phyloP scores from a whole-genome alignment of 2,888 invertebrate genomes.

The Agonopterix alstromeriana region DNA sequence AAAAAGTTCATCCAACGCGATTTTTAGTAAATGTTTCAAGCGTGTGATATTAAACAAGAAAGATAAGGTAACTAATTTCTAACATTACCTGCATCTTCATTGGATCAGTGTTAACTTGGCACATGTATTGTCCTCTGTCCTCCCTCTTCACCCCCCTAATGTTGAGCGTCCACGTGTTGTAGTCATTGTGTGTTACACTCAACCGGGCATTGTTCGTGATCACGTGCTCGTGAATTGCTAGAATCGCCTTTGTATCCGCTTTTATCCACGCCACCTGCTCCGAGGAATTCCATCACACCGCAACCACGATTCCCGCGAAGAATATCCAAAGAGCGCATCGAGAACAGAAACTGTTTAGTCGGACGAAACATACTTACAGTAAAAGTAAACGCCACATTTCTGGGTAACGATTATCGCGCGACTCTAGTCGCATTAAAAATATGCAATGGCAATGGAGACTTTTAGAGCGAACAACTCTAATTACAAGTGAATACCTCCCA shows the following conservation, averaged over 20 bases:
- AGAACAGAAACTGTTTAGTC: conserved; percentile 20
- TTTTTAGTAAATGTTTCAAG: too few relatives aligned
- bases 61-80: too few relatives aligned
- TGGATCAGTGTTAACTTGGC: conserved; percentile 95
- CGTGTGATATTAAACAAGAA: too few relatives aligned
- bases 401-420: conserved; percentile 23
- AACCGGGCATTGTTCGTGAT: conserved; percentile 94
- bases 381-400: conserved; percentile 28
- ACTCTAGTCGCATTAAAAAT: conserved; percentile 36
- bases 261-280: conserved; percentile 95
- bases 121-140: conserved; percentile 95
- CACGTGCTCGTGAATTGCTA: conserved; percentile 95
- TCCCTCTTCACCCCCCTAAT: conserved; percentile 90
- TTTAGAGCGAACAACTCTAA: conserved; percentile 62
- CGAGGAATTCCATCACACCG: conserved; percentile 11
- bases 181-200: conserved; percentile 93
- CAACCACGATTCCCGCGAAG: conserved; percentile 9
- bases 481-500: conserved; percentile 70
- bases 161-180: conserved; percentile 94
- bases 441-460: conserved; percentile 55
- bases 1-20: too few relatives aligned
- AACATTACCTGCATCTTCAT: conserved; percentile 92
- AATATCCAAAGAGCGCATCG: conserved; percentile 14
- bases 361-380: conserved; percentile 1
- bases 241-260: conserved; percentile 94